Percentiles rank a stretch among this genome's conserved stretches.
These are phyloP conservation scores for Platanista minor DNA, from an alignment of 2,113 vertebrate genomes.

Conservation along the genomic window DNA sequence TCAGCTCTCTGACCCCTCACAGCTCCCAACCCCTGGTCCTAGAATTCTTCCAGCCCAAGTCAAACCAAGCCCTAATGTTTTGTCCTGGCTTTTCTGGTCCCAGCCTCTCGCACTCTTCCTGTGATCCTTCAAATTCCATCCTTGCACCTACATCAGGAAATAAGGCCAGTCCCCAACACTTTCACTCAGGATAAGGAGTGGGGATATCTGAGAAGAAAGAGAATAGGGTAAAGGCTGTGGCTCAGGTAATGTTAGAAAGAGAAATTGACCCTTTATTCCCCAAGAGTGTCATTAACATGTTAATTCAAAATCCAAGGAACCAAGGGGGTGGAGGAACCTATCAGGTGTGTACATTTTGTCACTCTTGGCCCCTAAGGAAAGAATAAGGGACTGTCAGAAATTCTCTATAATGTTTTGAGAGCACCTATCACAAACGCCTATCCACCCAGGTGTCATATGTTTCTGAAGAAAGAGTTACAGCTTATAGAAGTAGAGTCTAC, in stretches of 20 bases:
- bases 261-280: neutral
- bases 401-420: neutral
- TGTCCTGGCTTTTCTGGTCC: neutral
- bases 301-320: neutral
- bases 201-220: neutral
- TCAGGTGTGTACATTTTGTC: neutral
- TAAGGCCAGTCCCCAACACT: neutral
- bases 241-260: neutral
- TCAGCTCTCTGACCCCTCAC: neutral
- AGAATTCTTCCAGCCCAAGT: neutral
- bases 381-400: neutral
- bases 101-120: neutral
- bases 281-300: neutral
- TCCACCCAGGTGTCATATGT: neutral
- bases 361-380: neutral
- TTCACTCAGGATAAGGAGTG: neutral
- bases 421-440: neutral
- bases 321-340: neutral
- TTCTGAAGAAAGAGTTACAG: neutral
- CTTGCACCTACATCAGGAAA: neutral
- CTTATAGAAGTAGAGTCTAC: neutral
- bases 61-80: neutral
- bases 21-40: neutral
- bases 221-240: neutral
- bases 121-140: neutral